phyloP scores from a whole-genome alignment of 2,888 invertebrate genomes.

The Apeira syringaria region DNA sequence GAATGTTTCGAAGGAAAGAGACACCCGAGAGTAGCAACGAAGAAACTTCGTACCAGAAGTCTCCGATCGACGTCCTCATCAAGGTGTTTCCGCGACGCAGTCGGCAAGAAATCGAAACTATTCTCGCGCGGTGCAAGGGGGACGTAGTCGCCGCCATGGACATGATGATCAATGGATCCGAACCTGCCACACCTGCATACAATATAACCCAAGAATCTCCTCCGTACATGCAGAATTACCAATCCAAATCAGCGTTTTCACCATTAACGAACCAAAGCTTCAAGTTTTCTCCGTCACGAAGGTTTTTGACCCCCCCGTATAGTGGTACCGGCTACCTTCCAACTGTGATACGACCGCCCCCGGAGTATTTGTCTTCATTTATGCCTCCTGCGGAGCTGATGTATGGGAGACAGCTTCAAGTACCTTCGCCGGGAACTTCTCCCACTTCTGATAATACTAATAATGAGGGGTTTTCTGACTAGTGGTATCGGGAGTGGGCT shows the following conservation, averaged over 20 bases:
- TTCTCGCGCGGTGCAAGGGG: slow-evolving; percentile 92
- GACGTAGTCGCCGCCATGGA: slow-evolving; percentile 97
- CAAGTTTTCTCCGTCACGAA: slow-evolving; percentile 87
- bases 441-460: slow-evolving; percentile 79
- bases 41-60: slow-evolving; percentile 75
- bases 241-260: slow-evolving; percentile 90
- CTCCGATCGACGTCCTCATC: slow-evolving; percentile 94
- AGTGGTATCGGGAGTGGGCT: slow-evolving; percentile 52
- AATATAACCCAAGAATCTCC: slow-evolving; percentile 70
- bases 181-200: slow-evolving; percentile 56
- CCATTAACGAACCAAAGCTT: slow-evolving; percentile 86
- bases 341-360: slow-evolving; percentile 87
- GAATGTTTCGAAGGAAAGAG: slow-evolving; percentile 64
- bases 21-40: slow-evolving; percentile 36
- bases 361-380: slow-evolving; percentile 73
- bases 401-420: slow-evolving; percentile 72
- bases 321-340: slow-evolving; percentile 92
- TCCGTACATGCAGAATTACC: slow-evolving; percentile 73
- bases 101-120: slow-evolving; percentile 92
- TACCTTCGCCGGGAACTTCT: slow-evolving; percentile 75
- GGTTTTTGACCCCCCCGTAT: slow-evolving; percentile 92
- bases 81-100: slow-evolving; percentile 95
- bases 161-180: slow-evolving; percentile 89
- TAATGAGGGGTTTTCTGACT: slow-evolving; percentile 78
- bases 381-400: slow-evolving; percentile 75